A percentile compares a stretch with the other conserved stretches of the same genome.
These are phyloP conservation scores for Cetoscarus ocellatus DNA, from an alignment of 2,797 vertebrate genomes.

Conservation along the genomic window DNA sequence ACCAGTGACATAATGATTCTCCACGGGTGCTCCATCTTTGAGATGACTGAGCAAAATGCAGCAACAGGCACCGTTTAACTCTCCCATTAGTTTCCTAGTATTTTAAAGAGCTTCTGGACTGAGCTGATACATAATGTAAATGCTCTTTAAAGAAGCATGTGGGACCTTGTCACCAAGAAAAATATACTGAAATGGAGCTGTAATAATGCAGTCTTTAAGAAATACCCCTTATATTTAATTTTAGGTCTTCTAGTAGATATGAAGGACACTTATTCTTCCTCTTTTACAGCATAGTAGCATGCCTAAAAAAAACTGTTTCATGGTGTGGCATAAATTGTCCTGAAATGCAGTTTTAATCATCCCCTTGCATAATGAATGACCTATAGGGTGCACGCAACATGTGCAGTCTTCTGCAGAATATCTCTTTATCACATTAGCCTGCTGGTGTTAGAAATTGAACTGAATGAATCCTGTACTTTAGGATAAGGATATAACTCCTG, in stretches of 20 bases:
- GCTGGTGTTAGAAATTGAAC: no score
- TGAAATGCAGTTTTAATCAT: slow-evolving; percentile 30
- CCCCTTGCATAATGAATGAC: slow-evolving; percentile 50
- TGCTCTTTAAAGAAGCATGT: slow-evolving; percentile 3
- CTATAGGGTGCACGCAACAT: slow-evolving; percentile 27
- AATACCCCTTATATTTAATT: no score
- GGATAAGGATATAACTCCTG: no score
- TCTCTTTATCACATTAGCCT: no score
- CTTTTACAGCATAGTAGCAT: neutral
- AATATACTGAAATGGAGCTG: neutral
- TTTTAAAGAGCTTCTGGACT: slow-evolving; percentile 32
- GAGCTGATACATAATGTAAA: slow-evolving; percentile 6
- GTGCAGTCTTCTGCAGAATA: neutral
- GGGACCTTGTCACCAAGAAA: neutral
- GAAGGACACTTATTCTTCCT: no score
- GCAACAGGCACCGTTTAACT: slow-evolving; percentile 31
- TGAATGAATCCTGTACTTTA: no score
- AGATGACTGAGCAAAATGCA: slow-evolving; percentile 27
- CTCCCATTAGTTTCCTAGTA: slow-evolving; percentile 23
- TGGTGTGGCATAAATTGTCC: slow-evolving; percentile 29
- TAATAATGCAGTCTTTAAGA: neutral
- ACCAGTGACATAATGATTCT: slow-evolving; percentile 35
- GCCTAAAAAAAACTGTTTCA: neutral
- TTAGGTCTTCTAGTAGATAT: no score
- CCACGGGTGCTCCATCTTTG: slow-evolving; percentile 25